Percentiles rank a stretch among this genome's conserved stretches.
Evolutionary conservation across 2,113 vertebrate species (phyloP).

Genomic region (Myotis davidii): DNA sequence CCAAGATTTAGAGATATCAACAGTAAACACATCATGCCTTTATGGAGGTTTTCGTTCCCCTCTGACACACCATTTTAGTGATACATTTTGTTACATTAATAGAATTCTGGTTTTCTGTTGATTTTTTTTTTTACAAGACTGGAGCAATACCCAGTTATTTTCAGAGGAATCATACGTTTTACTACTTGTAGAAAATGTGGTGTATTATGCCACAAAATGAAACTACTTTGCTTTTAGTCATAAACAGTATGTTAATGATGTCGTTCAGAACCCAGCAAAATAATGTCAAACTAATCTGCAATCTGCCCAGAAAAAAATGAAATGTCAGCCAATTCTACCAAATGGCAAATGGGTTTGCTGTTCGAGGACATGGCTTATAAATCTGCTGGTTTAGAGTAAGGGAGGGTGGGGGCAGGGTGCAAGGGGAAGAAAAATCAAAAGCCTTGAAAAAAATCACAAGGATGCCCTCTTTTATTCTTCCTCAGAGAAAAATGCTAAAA

Average conservation of each 20-base stretch:
- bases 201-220: conserved; percentile 78
- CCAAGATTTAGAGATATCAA: conserved; percentile 75
- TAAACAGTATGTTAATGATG: conserved; percentile 86
- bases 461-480: conserved; percentile 46
- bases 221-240: conserved; percentile 82
- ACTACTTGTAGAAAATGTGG: conserved; percentile 77
- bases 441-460: conserved; percentile 27
- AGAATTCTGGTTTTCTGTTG: conserved; percentile 46
- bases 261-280: conserved; percentile 82
- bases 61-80: conserved; percentile 71
- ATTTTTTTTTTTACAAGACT: conserved; percentile 54
- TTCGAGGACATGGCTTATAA: conserved; percentile 83
- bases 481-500: conserved; percentile 38
- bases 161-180: conserved; percentile 65
- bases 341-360: conserved; percentile 87
- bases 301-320: conserved; percentile 87
- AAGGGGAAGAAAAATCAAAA: conserved; percentile 64
- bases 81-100: conserved; percentile 77
- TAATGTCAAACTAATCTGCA: conserved; percentile 88
- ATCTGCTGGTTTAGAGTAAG: conserved; percentile 78
- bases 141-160: conserved; percentile 71
- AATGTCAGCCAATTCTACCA: conserved; percentile 90
- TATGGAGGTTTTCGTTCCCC: conserved; percentile 58
- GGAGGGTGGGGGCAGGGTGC: neutral
- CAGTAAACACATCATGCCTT: conserved; percentile 68